Evolutionary conservation across 2,797 vertebrate species (phyloP), one percentile per base, ranked within the genome.

Genomic region (Epinephelus coioides): DNA sequence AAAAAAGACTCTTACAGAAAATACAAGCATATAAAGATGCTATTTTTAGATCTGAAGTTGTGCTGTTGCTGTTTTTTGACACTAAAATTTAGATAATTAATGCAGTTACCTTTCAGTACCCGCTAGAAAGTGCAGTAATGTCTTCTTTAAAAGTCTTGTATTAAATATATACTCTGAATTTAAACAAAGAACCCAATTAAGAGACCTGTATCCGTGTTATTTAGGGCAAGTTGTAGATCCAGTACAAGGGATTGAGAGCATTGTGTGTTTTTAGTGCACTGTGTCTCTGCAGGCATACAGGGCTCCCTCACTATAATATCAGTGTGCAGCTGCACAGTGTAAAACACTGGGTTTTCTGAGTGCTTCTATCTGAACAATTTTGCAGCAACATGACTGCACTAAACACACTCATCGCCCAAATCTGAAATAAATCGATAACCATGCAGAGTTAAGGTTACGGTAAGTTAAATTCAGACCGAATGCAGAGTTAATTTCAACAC

Each of bases 201-300:
- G 30, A 73, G 78, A 51, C 53, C 69, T 47, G 27, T 27, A 69
- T 77, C 5, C 44, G 34, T 27, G 73, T 76, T 80, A 80, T 85
- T 71, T 67, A 73, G 43, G 51, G 5, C 62, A 67, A 23, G 23
- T 49, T 23, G 63, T 57, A 50, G 54, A 82, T 85, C 23, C 21
- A 72, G 59, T 4, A 2, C 17, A 51, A 65, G 43, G 50, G 57
- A 75, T 17, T 65, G 76, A 71, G 34, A 84, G 62, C 25, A 38
- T 59, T 30, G 66, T 78, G 40, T 73, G 75, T 61, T 68, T 69
- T 71, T 46, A 79, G 54, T 30, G 72, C 66, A 72, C 43, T 21
- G 38, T 73, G 46, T 62, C 49, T 73, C 60, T 55, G 30, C 14
- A n/a, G 30, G 49, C 50, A 76, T 47, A 12, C 23, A 13, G 13